Percentiles rank a stretch among this genome's conserved stretches.
phyloP scores from a whole-genome alignment of 2,888 invertebrate species.

The Eilema sororculum region DNA sequence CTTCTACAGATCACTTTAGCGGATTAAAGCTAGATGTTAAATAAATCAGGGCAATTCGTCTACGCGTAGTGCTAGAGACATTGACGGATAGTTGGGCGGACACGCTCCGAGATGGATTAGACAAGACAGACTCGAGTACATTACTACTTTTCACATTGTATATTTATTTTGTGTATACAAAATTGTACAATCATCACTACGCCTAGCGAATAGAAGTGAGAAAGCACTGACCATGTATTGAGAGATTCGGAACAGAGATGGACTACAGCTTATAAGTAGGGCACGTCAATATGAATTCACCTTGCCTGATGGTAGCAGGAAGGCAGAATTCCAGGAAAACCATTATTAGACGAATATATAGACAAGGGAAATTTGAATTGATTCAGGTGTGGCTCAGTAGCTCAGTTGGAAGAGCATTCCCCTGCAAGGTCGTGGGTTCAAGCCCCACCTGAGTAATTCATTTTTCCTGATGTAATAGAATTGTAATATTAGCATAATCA shows the following conservation, averaged over 20 bases:
- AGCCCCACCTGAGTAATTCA: too few species aligned
- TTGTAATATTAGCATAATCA: too few species aligned
- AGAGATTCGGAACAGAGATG: not conserved
- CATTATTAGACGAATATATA: too few species aligned
- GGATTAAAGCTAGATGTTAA: conserved; percentile 13
- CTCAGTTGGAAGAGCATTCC: too few species aligned
- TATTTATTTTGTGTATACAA: not conserved
- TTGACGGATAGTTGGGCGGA: conserved; percentile 33
- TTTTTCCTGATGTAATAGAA: too few species aligned
- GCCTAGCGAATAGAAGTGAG: not conserved
- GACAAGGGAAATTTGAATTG: too few species aligned
- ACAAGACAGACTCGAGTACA: conserved; percentile 19
- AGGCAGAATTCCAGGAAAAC: too few species aligned
- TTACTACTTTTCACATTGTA: conserved; percentile 10
- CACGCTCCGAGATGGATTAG: conserved; percentile 37
- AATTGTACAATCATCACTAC: conserved; percentile 1
- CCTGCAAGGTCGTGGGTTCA: too few species aligned
- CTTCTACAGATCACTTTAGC: not conserved
- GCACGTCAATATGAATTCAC: too few species aligned
- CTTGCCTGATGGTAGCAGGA: too few species aligned
- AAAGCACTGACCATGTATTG: not conserved
- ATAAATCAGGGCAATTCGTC: conserved; percentile 17
- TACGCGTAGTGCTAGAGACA: conserved; percentile 39
- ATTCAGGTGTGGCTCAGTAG: too few species aligned
- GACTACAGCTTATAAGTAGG: too few species aligned